Percentiles rank a stretch among this genome's conserved stretches.
Evolutionary conservation across 2,113 vertebrate species (phyloP).

Genomic region (Clarias gariepinus): DNA sequence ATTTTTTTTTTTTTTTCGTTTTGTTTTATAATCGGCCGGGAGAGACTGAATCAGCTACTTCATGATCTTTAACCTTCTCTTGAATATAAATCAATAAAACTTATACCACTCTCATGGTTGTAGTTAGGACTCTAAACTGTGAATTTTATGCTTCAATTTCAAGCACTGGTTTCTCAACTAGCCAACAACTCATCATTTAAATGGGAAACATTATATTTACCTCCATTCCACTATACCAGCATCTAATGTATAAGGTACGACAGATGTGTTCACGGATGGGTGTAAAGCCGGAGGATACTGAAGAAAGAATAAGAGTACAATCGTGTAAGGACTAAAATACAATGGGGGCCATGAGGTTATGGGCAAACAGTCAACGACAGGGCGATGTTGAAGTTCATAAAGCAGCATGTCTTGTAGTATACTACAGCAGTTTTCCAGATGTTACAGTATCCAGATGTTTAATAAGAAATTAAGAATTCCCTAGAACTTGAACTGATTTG

Average conservation of each 20-base stretch:
- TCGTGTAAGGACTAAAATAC: background rate
- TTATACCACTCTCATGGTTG: background rate
- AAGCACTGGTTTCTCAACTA: background rate
- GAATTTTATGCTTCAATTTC: background rate
- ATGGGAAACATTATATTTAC: slow-evolving; percentile 7
- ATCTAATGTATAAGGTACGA: background rate
- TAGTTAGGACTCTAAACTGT: background rate
- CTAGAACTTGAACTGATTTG: background rate
- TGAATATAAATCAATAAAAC: background rate
- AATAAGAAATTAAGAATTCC: background rate
- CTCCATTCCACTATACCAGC: slow-evolving; percentile 32
- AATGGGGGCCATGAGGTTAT: too few species aligned
- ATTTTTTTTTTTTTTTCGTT: background rate
- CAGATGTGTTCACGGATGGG: background rate
- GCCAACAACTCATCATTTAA: background rate
- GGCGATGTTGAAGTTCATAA: too few species aligned
- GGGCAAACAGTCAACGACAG: background rate
- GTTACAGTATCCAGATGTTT: background rate
- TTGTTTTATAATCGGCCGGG: background rate
- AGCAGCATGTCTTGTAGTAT: background rate
- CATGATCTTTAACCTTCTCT: background rate
- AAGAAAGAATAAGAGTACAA: background rate
- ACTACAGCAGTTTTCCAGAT: background rate
- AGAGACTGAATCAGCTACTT: background rate
- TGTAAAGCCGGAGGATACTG: background rate